Evolutionary conservation across 2,797 vertebrate species (phyloP).

Genomic region (Diplodus puntazzo): DNA sequence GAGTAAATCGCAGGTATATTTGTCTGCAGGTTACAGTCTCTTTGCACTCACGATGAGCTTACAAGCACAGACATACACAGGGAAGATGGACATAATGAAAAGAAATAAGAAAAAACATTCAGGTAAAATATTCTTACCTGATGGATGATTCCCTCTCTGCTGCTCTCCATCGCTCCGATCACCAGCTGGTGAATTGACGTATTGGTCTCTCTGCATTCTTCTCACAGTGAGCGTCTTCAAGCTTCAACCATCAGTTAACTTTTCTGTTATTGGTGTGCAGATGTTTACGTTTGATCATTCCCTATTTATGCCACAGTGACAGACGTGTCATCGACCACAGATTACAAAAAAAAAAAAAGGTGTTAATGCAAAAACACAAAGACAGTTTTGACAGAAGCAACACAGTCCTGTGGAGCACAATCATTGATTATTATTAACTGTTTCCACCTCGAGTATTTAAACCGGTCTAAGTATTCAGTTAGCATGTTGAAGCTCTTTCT

Average conservation of each 20-base stretch:
- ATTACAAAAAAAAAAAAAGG: neutral
- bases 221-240: neutral
- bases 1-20: neutral
- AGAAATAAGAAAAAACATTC: neutral
- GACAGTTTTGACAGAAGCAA: neutral
- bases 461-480: neutral
- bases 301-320: neutral
- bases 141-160: neutral
- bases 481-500: neutral
- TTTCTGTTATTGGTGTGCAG: no score
- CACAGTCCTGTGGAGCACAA: no score
- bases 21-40: neutral
- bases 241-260: neutral
- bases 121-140: slow-evolving; percentile 8
- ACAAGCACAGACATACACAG: no score
- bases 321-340: neutral
- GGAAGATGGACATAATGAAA: no score
- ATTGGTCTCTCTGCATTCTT: neutral
- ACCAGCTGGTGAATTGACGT: neutral
- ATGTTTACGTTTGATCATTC: accelerated
- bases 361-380: neutral
- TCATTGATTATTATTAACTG: no score
- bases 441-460: neutral
- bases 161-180: no score
- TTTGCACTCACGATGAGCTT: neutral